A percentile compares a stretch with the other conserved stretches of the same genome.
phyloP scores from a whole-genome alignment of 2,888 invertebrate genomes.

The Eurois occulta region DNA sequence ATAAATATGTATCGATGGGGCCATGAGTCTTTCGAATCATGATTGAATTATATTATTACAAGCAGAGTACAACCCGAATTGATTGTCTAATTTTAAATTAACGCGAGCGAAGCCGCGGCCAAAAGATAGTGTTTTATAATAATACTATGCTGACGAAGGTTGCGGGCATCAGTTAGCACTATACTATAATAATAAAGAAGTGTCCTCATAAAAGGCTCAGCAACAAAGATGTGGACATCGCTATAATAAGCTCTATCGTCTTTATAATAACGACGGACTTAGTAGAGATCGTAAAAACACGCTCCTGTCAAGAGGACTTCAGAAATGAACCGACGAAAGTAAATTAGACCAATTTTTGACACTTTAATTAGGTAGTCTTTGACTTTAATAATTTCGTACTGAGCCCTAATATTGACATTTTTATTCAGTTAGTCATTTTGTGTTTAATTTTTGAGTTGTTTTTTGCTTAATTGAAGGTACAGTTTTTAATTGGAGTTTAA shows the following conservation, averaged over 20 bases:
- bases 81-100: too few relatives aligned
- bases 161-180: not conserved
- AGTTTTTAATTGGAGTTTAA: not conserved
- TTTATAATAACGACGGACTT: slow-evolving; percentile 66
- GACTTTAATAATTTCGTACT: slow-evolving; percentile 16
- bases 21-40: too few relatives aligned
- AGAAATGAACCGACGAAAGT: slow-evolving; percentile 34
- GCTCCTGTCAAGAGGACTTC: slow-evolving; percentile 41
- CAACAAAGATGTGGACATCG: slow-evolving; percentile 39
- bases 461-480: not conserved
- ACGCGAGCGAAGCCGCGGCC: too few relatives aligned
- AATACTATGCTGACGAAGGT: not conserved
- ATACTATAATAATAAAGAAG: not conserved
- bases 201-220: not conserved
- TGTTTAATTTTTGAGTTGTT: not conserved
- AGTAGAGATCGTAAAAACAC: slow-evolving; percentile 60
- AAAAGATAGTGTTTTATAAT: too few relatives aligned
- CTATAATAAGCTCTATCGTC: slow-evolving; percentile 54
- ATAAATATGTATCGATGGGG: too few relatives aligned
- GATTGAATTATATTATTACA: too few relatives aligned
- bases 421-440: slow-evolving; percentile 4
- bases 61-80: too few relatives aligned
- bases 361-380: slow-evolving; percentile 47
- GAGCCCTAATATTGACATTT: slow-evolving; percentile 12
- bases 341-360: slow-evolving; percentile 51